Base-by-base conservation (phyloP, 2,113 vertebrate genomes). In the Siphamia tubifer region DNA sequence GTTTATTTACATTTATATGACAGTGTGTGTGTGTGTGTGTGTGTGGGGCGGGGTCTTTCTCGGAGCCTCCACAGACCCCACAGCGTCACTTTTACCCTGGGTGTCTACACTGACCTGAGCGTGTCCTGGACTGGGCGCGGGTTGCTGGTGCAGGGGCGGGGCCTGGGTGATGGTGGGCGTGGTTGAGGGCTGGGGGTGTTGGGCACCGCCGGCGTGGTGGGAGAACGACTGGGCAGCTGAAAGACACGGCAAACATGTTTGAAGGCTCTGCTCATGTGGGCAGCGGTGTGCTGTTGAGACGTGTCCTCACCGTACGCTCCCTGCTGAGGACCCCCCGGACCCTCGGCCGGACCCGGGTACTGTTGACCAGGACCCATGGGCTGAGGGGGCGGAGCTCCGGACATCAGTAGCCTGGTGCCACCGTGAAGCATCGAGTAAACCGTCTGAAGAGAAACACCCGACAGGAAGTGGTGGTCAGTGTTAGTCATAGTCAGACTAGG, bases 131-230 rank as follows among this genome's bases (percentile, higher is more conserved):
- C 94, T 95, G 72, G 95, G 94, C 7, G 94, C 91, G 0, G 93
- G 75, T 74, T 95, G 95, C 87, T 96, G 95, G 55, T 95, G 95
- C 87, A 95, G 95, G 55, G 92, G 89, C n/a, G 92, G 93, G 3
- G 90, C 91, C 68, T 94, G 94, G 73, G 64, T 95, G 62, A 93
- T 94, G 1, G 94, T 94, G 21, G 95, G 94, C 1, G 95, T 95
- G 91, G 91, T 94, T 76, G 94, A 92, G 35, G 94, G 94, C 84
- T 95, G 94, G 12, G 95, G 95, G 9, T 74, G 93, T 68, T 95
- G 95, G 58, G 95, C 86, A 78, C 93, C 82, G 21, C 90, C 92
- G 17, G 93, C 87, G 83, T 94, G 94, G 79, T 95, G 94, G 61
- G 94, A 84, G 80, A 95, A 95, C 7, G 94, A 88, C 88, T 94